Percentiles rank a stretch among this genome's conserved stretches.
Conservation (phyloP, 2,888 invertebrate genomes). For the Tridacna crocea region DNA sequence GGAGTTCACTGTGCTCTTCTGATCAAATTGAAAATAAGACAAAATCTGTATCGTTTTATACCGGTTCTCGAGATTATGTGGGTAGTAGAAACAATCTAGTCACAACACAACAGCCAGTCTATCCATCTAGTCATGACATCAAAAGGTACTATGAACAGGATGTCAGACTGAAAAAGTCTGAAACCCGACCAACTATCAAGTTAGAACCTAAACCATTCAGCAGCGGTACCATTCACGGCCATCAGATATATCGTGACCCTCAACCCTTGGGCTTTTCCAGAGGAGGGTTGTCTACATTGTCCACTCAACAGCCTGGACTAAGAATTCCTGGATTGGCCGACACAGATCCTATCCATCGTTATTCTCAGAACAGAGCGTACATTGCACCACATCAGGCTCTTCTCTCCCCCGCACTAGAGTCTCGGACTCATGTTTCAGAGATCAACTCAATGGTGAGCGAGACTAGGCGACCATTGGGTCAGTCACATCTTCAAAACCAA, state of each 20-base stretch:
- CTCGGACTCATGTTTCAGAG: not conserved
- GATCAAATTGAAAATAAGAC: not conserved
- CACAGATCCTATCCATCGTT: not conserved
- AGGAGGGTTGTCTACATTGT: not conserved
- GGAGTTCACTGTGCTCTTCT: not conserved
- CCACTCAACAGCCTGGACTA: not conserved
- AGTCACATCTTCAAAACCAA: conserved; percentile 53
- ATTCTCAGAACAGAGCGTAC: not conserved
- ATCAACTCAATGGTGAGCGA: conserved; percentile 19
- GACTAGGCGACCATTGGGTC: conserved; percentile 49
- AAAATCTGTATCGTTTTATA: not conserved
- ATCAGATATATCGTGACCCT: conserved; percentile 11
- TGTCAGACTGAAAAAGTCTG: not conserved
- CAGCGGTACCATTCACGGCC: not conserved
- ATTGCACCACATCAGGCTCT: conserved; percentile 2
- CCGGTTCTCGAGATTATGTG: not conserved
- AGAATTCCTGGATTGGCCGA: conserved; percentile 1
- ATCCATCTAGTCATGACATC: not conserved
- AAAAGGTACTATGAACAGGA: not conserved
- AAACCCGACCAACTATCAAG: not conserved
- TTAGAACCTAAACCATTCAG: not conserved
- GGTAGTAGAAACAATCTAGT: not conserved
- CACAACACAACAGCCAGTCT: not conserved
- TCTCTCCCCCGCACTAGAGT: not conserved
- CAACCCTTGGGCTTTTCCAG: not conserved